Evolutionary conservation across 1,140 invertebrate genomes (phyloP), one percentile per base, ranked within the genome.

Genomic region (Temnothorax curvispinosus): DNA sequence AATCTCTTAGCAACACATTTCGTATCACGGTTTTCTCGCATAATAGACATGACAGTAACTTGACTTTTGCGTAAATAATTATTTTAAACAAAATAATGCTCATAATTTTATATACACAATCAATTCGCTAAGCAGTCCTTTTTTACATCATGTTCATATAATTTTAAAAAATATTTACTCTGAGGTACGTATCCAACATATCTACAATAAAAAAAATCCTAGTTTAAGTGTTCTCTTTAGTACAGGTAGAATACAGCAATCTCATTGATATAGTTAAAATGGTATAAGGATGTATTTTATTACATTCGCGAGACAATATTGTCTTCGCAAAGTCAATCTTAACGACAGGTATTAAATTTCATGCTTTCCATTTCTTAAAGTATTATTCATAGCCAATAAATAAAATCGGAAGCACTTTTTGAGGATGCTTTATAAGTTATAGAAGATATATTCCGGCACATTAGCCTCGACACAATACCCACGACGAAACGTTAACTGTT

Each of bases 61-160:
- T 72, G 18, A 60, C 41, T 50, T 58, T 69, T 13, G 13, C 2
- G 11, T 60, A 38, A 58, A 82, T 74, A 82, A 74, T 82, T 60
- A 74, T 74, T 75, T 58, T 27, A 47, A 72, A 27, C 27, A 35
- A 60, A 84, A 13, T 41, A 35, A 6, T 27, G 32, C 54, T 38
- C 38, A 9, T 18, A 41, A 62, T n/a, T 50, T 52, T 50, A 13
- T 18, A 15, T 13, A 18, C 8, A 41, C 13, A 32, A 58, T 38
- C 18, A 47, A 21, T 54, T 69, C 1, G 8, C 8, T 18, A 41
- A 69, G 3, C 47, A 52, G 5, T 7, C 4, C 35, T 50, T 81
- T 81, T 56, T 56, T 9, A 81, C n/a, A 9, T 82, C 35, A 71
- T 15, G 27, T 56, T 54, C 1, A 38, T 69, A n/a, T 58, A 60